Conservation (phyloP, 2,113 vertebrate species). For the Pogona vitticeps region DNA sequence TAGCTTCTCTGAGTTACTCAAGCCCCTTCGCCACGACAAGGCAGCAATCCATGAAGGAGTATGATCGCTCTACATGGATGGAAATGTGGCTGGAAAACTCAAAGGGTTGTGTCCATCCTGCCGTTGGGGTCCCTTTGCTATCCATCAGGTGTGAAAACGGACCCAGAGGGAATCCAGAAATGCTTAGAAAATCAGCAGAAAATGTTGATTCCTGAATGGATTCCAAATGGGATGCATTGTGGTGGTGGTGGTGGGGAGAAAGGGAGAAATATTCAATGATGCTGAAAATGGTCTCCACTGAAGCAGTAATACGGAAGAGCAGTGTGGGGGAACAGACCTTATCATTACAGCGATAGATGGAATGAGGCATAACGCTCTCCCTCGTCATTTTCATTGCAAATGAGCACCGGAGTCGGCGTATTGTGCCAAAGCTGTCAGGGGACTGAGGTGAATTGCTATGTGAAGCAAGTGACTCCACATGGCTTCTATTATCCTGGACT, state of each 20-base stretch:
- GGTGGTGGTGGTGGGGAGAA: too few relatives aligned
- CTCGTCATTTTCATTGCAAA: background rate
- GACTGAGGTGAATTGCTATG: background rate
- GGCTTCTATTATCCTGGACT: background rate
- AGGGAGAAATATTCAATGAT: constrained; percentile 33
- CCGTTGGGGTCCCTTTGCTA: background rate
- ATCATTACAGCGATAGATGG: constrained; percentile 14
- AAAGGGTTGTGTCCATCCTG: too few relatives aligned
- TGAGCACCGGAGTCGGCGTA: background rate
- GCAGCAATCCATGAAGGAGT: too few relatives aligned
- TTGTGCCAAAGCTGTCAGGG: background rate
- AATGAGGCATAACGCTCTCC: background rate
- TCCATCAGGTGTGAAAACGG: too few relatives aligned
- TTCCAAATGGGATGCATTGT: background rate
- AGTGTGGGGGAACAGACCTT: background rate
- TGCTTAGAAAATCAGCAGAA: background rate
- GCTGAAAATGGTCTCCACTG: background rate
- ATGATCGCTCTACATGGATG: too few relatives aligned
- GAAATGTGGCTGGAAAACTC: too few relatives aligned
- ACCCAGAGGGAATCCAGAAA: background rate
- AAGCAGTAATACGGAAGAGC: background rate
- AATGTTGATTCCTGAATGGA: background rate
- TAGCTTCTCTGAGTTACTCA: too few relatives aligned
- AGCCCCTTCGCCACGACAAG: too few relatives aligned
- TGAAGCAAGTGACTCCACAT: fast-evolving